A percentile compares a stretch with the other conserved stretches of the same genome.
These are phyloP conservation scores for Tauraco hartlaubi DNA, from an alignment of 2,797 vertebrate genomes.

Conservation along the genomic window DNA sequence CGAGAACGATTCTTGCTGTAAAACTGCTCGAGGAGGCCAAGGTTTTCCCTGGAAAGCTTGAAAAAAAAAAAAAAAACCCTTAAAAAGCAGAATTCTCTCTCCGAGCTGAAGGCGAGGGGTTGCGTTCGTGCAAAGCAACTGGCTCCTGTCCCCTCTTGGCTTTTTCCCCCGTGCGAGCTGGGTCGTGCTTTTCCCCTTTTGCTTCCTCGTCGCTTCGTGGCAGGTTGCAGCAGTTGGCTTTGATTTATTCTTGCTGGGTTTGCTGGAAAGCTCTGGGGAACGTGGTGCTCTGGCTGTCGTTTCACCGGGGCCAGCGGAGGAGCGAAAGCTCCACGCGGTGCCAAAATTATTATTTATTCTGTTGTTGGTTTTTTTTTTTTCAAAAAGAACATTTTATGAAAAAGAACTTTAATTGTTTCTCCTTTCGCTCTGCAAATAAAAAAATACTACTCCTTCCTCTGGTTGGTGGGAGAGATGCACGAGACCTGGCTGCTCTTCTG, in stretches of 20 bases:
- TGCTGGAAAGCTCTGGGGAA: not conserved
- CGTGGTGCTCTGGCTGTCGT: fast-evolving
- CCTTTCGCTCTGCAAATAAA: not conserved
- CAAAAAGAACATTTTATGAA: not conserved
- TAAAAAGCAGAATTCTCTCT: not conserved
- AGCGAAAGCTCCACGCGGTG: fast-evolving
- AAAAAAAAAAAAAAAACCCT: not conserved
- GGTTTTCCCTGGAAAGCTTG: not conserved
- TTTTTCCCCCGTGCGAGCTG: not conserved
- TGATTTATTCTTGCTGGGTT: not conserved
- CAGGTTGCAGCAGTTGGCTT: not conserved
- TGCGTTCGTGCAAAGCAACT: not conserved
- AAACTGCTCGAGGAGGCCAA: not conserved
- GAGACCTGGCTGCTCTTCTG: not conserved
- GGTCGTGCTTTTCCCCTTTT: not conserved
- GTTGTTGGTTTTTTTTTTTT: too few species aligned
- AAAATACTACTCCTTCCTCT: not conserved
- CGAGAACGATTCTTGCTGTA: fast-evolving
- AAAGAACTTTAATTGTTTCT: not conserved
- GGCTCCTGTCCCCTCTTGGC: not conserved
- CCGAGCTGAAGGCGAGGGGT: not conserved
- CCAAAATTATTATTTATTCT: not conserved
- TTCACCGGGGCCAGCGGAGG: not conserved
- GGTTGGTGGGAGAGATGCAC: not conserved
- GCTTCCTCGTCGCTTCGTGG: not conserved